A percentile compares a stretch with the other conserved stretches of the same genome.
phyloP scores from a whole-genome alignment of 1,140 invertebrate species.

The Scaptomyza hsui region DNA sequence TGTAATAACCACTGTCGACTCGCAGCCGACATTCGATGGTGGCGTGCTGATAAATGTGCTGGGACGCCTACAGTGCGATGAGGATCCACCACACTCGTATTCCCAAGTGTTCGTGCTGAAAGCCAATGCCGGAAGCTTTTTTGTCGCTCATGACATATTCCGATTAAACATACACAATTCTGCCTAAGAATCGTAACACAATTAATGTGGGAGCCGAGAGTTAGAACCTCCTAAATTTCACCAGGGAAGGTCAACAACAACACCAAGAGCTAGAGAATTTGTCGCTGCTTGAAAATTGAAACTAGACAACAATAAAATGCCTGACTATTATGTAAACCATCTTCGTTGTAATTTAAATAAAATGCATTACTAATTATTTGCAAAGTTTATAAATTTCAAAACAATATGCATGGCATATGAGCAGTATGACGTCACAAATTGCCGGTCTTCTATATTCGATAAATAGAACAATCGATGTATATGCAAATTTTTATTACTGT shows the following conservation, averaged over 20 bases:
- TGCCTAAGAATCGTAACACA: background rate
- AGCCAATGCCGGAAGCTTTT: constrained; percentile 94
- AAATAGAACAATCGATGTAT: background rate
- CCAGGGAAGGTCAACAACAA: background rate
- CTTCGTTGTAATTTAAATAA: background rate
- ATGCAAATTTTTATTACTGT: background rate
- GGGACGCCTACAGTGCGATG: constrained; percentile 96
- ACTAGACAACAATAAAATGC: background rate
- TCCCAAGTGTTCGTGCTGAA: constrained; percentile 95
- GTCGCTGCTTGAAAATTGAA: no score
- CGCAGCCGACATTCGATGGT: constrained; percentile 97
- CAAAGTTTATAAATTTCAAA: background rate
- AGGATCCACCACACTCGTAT: constrained; percentile 95
- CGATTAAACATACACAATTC: background rate
- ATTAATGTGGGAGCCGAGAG: no score
- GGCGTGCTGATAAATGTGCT: constrained; percentile 96
- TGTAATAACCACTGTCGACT: constrained; percentile 95
- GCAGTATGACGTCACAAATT: background rate
- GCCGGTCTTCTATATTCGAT: background rate
- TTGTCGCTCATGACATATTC: constrained; percentile 85
- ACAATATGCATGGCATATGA: background rate
- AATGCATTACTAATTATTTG: background rate
- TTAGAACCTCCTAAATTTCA: background rate
- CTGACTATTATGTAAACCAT: background rate
- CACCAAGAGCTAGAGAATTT: no score